Evolutionary conservation across 2,888 invertebrate species (phyloP).

Genomic region (Germaria angustata): DNA sequence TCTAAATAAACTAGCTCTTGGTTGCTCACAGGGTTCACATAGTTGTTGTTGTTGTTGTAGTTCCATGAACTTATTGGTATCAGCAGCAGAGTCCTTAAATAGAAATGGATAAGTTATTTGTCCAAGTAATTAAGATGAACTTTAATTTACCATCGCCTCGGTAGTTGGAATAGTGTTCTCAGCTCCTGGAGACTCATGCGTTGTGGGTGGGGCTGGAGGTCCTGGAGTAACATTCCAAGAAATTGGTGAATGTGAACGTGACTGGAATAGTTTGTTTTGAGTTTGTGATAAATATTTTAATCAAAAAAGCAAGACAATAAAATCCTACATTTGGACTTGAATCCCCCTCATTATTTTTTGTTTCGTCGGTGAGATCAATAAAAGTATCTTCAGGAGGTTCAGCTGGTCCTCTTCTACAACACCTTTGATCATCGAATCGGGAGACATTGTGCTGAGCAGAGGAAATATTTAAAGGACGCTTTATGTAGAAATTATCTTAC

Average conservation of each 20-base stretch:
- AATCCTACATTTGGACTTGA: neutral
- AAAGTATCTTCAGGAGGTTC: neutral
- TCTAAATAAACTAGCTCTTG: slow-evolving; percentile 25
- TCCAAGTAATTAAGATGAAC: neutral
- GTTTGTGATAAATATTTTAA: neutral
- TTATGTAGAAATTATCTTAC: no score
- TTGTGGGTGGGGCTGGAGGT: no score
- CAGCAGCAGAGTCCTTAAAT: neutral
- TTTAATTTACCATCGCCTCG: neutral
- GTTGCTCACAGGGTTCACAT: slow-evolving; percentile 1
- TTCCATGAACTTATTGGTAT: neutral
- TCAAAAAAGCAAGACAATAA: neutral
- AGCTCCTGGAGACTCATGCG: no score
- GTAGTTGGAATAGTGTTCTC: no score
- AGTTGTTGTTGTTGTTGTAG: neutral
- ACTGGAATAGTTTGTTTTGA: neutral
- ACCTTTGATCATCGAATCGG: neutral
- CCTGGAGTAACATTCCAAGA: no score
- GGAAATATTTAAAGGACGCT: neutral
- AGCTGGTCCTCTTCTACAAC: neutral
- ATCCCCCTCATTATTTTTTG: neutral
- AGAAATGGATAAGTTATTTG: neutral
- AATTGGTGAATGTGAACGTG: neutral
- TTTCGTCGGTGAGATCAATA: slow-evolving; percentile 11
- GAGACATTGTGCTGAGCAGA: slow-evolving; percentile 17